A percentile compares a stretch with the other conserved stretches of the same genome.
These are phyloP conservation scores for Pseudopleuronectes americanus DNA, from an alignment of 2,797 vertebrate genomes.

Conservation along the genomic window DNA sequence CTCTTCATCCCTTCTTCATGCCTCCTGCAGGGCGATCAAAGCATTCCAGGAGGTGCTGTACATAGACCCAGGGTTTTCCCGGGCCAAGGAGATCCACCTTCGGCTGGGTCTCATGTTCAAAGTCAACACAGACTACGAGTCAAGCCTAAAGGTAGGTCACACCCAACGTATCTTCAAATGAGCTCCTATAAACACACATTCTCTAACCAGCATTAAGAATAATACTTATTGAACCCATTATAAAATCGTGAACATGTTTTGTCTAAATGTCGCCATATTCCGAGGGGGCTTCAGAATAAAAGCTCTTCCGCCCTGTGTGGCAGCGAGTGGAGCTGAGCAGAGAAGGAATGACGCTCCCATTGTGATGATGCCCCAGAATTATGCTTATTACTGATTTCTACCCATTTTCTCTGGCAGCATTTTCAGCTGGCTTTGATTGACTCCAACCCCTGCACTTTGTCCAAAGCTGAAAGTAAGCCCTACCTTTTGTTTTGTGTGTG, in stretches of 20 bases:
- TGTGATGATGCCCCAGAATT: neutral
- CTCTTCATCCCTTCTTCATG: neutral
- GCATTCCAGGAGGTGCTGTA: conserved; percentile 99
- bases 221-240: too few species aligned
- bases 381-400: neutral
- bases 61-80: conserved; percentile 97
- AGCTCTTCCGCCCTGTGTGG: neutral
- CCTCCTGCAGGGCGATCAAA: conserved; percentile 94
- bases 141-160: conserved; percentile 93
- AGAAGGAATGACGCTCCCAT: too few species aligned
- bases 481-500: neutral
- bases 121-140: conserved; percentile 99
- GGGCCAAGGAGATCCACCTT: conserved; percentile 99
- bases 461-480: conserved; percentile 98
- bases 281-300: neutral
- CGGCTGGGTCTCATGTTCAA: conserved; percentile 99
- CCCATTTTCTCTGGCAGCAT: conserved; percentile 85
- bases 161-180: neutral
- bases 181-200: neutral
- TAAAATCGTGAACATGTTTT: too few species aligned
- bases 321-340: neutral
- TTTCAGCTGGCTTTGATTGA: conserved; percentile 99
- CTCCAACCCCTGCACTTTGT: conserved; percentile 99
- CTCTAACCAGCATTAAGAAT: too few species aligned
- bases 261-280: too few species aligned